Percentiles rank a stretch among this genome's conserved stretches.
Evolutionary conservation across 2,888 invertebrate species (phyloP).

Genomic region (Heliconius ismenius): DNA sequence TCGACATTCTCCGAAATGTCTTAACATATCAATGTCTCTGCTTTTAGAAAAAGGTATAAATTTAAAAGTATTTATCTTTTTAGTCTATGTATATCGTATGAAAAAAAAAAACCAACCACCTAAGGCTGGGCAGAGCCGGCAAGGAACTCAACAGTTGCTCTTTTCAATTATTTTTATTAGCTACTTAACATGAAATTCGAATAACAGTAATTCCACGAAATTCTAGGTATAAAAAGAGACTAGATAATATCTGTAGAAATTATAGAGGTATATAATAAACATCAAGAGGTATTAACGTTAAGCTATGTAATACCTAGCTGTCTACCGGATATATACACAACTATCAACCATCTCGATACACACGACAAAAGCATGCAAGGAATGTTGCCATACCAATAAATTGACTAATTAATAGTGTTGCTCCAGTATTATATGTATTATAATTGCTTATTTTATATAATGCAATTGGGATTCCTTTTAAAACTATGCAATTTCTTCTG

Average conservation of each 20-base stretch:
- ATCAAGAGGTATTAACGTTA: not conserved
- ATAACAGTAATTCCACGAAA: no score
- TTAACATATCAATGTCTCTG: no score
- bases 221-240: not conserved
- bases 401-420: conserved; percentile 11
- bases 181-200: no score
- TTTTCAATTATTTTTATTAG: no score
- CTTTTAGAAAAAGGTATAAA: no score
- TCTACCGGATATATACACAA: not conserved
- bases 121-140: no score
- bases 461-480: not conserved
- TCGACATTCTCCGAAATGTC: no score
- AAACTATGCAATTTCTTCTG: not conserved
- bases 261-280: not conserved
- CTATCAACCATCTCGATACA: not conserved
- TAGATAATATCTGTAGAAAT: not conserved
- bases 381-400: conserved; percentile 7
- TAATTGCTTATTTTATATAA: not conserved
- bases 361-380: not conserved
- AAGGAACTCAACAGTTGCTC: no score
- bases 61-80: no score
- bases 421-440: not conserved
- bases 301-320: not conserved
- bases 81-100: no score
- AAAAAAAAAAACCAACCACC: no score